Base-by-base conservation (phyloP, 2,888 invertebrate genomes). In the Alsophila aescularia region DNA sequence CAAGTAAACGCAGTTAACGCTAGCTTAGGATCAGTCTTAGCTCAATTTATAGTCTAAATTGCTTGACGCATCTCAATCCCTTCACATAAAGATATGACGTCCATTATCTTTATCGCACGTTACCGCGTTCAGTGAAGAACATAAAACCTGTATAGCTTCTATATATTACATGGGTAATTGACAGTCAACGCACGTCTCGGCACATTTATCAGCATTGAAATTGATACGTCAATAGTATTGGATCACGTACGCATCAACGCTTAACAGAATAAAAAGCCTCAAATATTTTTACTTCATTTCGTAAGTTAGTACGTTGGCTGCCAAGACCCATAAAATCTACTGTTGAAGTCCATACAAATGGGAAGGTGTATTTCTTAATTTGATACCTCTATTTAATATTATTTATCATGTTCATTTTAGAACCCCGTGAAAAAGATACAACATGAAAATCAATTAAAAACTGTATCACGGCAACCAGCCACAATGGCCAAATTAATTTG, bases 131-230 rank as follows among this genome's bases (percentile, higher is more conserved):
- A 43, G 43, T 42, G 31, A 40, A 35, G 35, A 37, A 50, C 27
- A 29, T 50, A 42, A 50, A 50, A 50, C 27, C 32, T 15, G 42
- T 14, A 37, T 43, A 34, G 32, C 43, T 12, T 12, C 21, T 29
- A 50, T 9, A 42, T 36, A 31, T 40, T 42, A 31, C 32, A 39
- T 14, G 24, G 34, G 15, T 40, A 55, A 55, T 55, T 50, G 50
- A 55, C 50, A 55, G 39, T 54, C 67, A 53, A 49, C 58, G 52
- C 75, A 73, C 73, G 66, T 67, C 55, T 47, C 54, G 58, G 59
- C 65, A 64, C 70, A 75, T 78, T 76, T 74, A 79, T 76, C 73
- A 72, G 67, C 59, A 72, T 70, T 70, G 70, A 67, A 69, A 73
- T 64, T 61, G 69, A 75, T 73, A 71, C 62, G 67, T 78, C 73